Conservation (phyloP, 2,797 vertebrate genomes). For the Danio kyathit region DNA sequence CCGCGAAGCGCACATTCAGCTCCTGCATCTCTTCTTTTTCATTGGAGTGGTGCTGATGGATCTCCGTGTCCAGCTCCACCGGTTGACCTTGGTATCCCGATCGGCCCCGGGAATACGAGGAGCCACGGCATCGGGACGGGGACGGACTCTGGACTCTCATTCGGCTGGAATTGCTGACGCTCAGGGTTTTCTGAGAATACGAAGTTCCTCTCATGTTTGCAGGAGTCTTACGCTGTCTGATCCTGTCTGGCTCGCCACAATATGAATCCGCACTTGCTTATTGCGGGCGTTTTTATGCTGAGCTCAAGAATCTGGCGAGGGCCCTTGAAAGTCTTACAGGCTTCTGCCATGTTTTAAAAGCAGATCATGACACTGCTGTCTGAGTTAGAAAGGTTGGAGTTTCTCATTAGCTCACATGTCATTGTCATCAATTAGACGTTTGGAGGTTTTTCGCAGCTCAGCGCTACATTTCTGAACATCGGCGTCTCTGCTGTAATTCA, state of each 20-base stretch:
- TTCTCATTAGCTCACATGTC: conserved; percentile 72
- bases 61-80: conserved; percentile 74
- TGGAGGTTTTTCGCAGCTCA: neutral
- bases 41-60: conserved; percentile 78
- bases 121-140: conserved; percentile 73
- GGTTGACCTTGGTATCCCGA: conserved; percentile 67
- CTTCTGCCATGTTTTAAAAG: conserved; percentile 77
- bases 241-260: conserved; percentile 32
- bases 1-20: conserved; percentile 78
- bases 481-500: neutral
- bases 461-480: too few relatives aligned
- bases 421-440: conserved; percentile 66
- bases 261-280: too few relatives aligned
- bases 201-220: conserved; percentile 60
- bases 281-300: conserved; percentile 70
- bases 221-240: conserved; percentile 48
- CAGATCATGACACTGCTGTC: conserved; percentile 70
- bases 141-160: conserved; percentile 75
- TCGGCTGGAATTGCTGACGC: conserved; percentile 61
- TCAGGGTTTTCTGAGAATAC: conserved; percentile 66
- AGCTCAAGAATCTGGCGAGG: conserved; percentile 76
- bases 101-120: conserved; percentile 73
- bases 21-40: conserved; percentile 87
- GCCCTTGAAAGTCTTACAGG: conserved; percentile 73
- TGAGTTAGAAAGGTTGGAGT: conserved; percentile 19